Evolutionary conservation across 2,113 vertebrate genomes (phyloP).

Genomic region (Pongo abelii): DNA sequence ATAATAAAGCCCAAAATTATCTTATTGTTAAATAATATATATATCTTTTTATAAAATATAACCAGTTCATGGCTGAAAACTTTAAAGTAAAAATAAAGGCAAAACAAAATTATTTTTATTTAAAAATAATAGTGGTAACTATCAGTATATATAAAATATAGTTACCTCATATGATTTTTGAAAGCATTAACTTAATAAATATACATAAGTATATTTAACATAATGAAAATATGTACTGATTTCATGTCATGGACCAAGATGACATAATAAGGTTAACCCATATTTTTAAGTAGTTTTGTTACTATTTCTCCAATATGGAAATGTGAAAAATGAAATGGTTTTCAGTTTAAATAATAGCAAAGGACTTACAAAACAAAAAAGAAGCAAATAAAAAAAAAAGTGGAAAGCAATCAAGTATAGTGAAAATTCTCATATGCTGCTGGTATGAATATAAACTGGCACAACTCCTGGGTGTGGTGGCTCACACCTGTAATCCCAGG

Average conservation of each 20-base stretch:
- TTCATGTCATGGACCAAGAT: background rate
- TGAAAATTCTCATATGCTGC: background rate
- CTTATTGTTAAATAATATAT: background rate
- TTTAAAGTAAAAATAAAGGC: constrained; percentile 25
- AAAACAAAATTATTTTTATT: background rate
- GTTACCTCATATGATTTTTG: background rate
- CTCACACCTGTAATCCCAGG: too few relatives aligned
- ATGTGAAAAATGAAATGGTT: background rate
- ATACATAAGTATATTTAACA: constrained; percentile 27
- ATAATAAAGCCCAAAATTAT: constrained; percentile 34
- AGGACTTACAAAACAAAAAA: background rate
- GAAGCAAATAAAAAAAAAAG: background rate
- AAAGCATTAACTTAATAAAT: constrained; percentile 34
- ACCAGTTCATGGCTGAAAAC: constrained; percentile 15
- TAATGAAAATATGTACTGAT: constrained; percentile 16
- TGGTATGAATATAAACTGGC: background rate
- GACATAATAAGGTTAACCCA: background rate
- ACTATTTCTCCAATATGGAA: constrained; percentile 36
- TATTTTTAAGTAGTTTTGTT: constrained; percentile 29
- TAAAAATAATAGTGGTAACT: constrained; percentile 1
- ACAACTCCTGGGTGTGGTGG: too few relatives aligned
- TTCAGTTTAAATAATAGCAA: background rate
- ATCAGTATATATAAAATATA: constrained; percentile 28
- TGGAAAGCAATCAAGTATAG: background rate
- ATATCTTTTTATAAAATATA: constrained; percentile 18